Base-by-base conservation (phyloP, 2,888 invertebrate species). In the Fissipunctia ypsillon region DNA sequence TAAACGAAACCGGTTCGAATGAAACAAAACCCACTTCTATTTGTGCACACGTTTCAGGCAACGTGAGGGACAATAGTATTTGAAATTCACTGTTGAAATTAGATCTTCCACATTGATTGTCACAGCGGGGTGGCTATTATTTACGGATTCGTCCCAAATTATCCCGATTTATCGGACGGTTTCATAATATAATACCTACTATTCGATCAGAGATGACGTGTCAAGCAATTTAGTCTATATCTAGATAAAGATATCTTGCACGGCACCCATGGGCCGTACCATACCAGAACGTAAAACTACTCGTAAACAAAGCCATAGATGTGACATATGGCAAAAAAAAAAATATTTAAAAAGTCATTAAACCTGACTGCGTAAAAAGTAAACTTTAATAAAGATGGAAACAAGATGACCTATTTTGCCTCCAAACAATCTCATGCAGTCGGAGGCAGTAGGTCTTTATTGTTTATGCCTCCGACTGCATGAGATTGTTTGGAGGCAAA, bases 41-140 rank as follows among this genome's bases (percentile, higher is more conserved):
- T 65, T 73, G 63, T 14, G 52, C 38, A 64, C 63, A 59, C 80
- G 73, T 59, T 80, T 60, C 64, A 52, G 73, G 28, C 57, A 43
- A 65, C 59, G 54, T 73, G 80, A 80, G 38, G 25, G 45, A 73
- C 52, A 73, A 64, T 52, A 73, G 45, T 64, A 73, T 80, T 76
- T 73, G 41, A 77, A 77, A 80, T 73, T 77, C 61, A 70, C 54
- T 41, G 75, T 78, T 71, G 41, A 78, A 76, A 71, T 71, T 75
- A 73, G 73, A 72, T 63, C 52, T 73, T 38, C 31, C 12, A 45
- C 57, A 52, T 73, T 59, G 80, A 80, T 64, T 76, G 52, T 48
- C 45, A 52, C 31, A 43, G 43, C 57, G 25, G 35, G 35, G 22
- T 43, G 6, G 35, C 28, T 48, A 71, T 57, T 43, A 79, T 57